These are phyloP conservation scores for Smithornis capensis DNA, from an alignment of 2,113 vertebrate genomes.

Conservation along the genomic window DNA sequence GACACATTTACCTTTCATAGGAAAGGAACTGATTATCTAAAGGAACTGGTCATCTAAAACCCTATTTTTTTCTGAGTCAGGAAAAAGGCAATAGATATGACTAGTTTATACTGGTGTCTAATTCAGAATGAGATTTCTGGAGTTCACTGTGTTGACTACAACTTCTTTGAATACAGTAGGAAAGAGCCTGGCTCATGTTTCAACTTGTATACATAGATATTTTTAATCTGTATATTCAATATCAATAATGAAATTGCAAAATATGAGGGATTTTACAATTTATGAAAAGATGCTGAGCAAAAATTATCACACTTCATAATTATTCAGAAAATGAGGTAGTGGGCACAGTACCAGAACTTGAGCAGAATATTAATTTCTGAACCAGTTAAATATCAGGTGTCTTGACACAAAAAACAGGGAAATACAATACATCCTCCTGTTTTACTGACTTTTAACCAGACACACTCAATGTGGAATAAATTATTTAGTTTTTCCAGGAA, in stretches of 20 bases:
- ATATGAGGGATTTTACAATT: neutral
- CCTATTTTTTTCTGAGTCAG: neutral
- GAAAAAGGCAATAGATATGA: neutral
- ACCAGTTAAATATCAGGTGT: neutral
- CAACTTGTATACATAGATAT: neutral
- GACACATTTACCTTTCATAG: neutral
- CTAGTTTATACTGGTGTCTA: neutral
- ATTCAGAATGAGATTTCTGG: neutral
- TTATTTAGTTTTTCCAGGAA: neutral
- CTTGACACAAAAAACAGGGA: neutral
- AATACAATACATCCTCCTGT: rapidly evolving
- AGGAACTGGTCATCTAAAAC: no score
- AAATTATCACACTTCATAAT: neutral
- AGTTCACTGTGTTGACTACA: neutral
- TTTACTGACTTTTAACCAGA: neutral
- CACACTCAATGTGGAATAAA: neutral
- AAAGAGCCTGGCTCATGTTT: neutral
- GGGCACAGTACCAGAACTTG: neutral
- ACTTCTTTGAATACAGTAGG: neutral
- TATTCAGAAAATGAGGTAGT: neutral
- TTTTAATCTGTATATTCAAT: neutral
- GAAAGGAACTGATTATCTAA: neutral
- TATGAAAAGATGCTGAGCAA: neutral
- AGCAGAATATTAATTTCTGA: neutral
- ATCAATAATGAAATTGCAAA: neutral